Percentiles rank a stretch among this genome's conserved stretches.
Conservation (phyloP, 2,113 vertebrate genomes). For the Tupaia tana region DNA sequence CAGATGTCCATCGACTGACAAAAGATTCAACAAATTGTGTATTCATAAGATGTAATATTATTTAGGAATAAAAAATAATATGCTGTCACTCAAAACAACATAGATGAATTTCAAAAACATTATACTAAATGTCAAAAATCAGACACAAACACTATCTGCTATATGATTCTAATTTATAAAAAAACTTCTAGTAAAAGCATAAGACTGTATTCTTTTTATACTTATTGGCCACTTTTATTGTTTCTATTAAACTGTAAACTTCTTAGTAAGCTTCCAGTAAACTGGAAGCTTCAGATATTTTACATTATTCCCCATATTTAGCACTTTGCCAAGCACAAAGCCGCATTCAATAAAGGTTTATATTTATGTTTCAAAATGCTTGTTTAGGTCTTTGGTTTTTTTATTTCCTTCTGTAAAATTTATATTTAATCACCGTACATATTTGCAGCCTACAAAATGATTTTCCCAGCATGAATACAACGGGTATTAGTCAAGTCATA, state of each 20-base stretch:
- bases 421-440: neutral
- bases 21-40: too few species aligned
- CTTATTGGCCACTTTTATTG: neutral
- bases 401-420: neutral
- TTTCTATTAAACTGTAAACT: neutral
- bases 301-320: neutral
- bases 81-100: too few species aligned
- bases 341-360: neutral
- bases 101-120: too few species aligned
- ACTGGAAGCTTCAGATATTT: neutral
- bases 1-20: too few species aligned
- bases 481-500: too few species aligned
- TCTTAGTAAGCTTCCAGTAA: neutral
- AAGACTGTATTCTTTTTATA: constrained; percentile 29
- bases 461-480: too few species aligned
- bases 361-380: constrained; percentile 13
- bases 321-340: neutral
- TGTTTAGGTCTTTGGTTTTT: neutral
- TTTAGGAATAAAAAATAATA: too few species aligned
- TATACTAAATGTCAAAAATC: too few species aligned
- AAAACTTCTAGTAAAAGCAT: neutral
- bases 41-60: too few species aligned
- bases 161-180: too few species aligned
- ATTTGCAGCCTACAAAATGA: too few species aligned
- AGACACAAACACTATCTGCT: too few species aligned